These are phyloP conservation scores for Nymphalis io DNA, from an alignment of 1,140 invertebrate genomes.

Conservation along the genomic window DNA sequence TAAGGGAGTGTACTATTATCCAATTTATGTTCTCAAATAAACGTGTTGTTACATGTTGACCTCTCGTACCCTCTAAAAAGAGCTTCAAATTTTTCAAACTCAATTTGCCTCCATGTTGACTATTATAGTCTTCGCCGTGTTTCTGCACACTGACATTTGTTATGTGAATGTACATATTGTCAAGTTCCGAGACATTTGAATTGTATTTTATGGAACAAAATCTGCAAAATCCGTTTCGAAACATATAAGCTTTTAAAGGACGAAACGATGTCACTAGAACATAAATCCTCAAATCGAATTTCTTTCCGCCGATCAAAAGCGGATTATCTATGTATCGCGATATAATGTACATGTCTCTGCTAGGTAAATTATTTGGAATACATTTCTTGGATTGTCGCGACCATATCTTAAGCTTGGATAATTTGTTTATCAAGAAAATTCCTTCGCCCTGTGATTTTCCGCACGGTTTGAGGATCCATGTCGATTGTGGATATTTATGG, in stretches of 20 bases:
- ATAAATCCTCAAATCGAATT: constrained; percentile 92
- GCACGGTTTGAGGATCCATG: constrained; percentile 69
- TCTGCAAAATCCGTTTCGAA: constrained; percentile 90
- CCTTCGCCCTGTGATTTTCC: constrained; percentile 85
- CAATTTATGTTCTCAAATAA: constrained; percentile 92
- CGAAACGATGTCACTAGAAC: constrained; percentile 91
- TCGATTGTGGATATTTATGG: constrained; percentile 93
- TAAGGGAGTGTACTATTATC: constrained; percentile 92
- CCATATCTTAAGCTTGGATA: constrained; percentile 93
- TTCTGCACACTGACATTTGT: constrained; percentile 95
- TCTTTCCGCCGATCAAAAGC: constrained; percentile 92
- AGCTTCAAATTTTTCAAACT: constrained; percentile 94
- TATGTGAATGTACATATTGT: constrained; percentile 93
- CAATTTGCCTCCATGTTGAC: constrained; percentile 96
- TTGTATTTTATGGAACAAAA: constrained; percentile 92
- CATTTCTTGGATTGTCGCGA: constrained; percentile 88
- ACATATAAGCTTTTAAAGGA: constrained; percentile 91
- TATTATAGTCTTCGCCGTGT: constrained; percentile 95
- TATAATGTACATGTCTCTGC: constrained; percentile 94
- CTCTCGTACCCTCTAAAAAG: constrained; percentile 94
- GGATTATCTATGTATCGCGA: constrained; percentile 94
- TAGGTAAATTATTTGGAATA: constrained; percentile 79
- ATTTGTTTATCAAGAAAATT: constrained; percentile 93
- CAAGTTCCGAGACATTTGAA: constrained; percentile 88
- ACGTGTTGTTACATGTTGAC: constrained; percentile 91